phyloP scores from a whole-genome alignment of 2,113 vertebrate genomes.

The Australoheros scitulus region DNA sequence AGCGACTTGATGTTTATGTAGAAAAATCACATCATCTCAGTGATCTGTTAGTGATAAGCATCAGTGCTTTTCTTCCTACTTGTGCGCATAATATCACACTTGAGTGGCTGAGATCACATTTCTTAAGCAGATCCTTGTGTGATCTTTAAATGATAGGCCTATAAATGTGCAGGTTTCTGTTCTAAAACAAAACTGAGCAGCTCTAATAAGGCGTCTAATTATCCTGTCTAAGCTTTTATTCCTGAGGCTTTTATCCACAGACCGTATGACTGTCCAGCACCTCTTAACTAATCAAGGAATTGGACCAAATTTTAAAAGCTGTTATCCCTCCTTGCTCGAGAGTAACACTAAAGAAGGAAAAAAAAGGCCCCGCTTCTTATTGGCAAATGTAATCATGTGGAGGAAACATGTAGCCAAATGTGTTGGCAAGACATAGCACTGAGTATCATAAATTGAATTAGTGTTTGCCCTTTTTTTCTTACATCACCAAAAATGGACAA shows the following conservation, averaged over 20 bases:
- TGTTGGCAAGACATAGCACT: slow-evolving; percentile 58
- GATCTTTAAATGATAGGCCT: slow-evolving; percentile 15
- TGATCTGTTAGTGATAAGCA: slow-evolving; percentile 15
- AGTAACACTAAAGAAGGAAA: slow-evolving; percentile 57
- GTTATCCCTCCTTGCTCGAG: slow-evolving; percentile 36
- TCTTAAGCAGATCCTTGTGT: slow-evolving; percentile 7
- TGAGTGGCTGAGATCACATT: slow-evolving; percentile 7
- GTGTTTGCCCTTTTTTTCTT: slow-evolving; percentile 66
- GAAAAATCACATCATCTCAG: slow-evolving; percentile 2
- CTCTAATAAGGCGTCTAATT: slow-evolving; percentile 50
- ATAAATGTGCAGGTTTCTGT: neutral
- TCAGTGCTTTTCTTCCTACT: slow-evolving; percentile 8
- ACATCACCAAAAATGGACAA: slow-evolving; percentile 80
- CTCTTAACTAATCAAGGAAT: slow-evolving; percentile 42
- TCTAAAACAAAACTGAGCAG: slow-evolving; percentile 19
- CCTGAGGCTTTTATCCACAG: slow-evolving; percentile 31
- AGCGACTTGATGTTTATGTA: neutral
- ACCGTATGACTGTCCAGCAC: slow-evolving; percentile 34
- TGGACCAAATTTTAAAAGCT: slow-evolving; percentile 58
- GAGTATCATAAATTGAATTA: slow-evolving; percentile 74
- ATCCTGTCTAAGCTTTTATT: slow-evolving; percentile 35
- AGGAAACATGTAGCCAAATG: slow-evolving; percentile 69
- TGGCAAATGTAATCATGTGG: slow-evolving; percentile 66
- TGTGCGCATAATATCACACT: neutral
- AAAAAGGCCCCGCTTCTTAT: slow-evolving; percentile 46